Percentiles rank a stretch among this genome's conserved stretches.
Evolutionary conservation across 1,140 invertebrate species (phyloP).

Genomic region (Microplitis demolitor): DNA sequence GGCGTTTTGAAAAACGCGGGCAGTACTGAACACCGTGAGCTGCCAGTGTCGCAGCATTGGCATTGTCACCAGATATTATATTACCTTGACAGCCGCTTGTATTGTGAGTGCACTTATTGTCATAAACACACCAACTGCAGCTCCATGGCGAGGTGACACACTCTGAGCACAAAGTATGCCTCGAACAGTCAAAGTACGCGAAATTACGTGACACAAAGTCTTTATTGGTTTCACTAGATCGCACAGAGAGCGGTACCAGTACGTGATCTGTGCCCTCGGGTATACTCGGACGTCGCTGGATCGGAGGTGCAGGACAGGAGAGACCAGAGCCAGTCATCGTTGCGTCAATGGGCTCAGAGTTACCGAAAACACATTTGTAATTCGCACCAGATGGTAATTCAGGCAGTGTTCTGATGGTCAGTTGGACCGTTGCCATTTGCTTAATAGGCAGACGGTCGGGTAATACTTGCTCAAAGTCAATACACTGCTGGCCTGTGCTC

Average conservation of each 20-base stretch:
- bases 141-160: conserved; percentile 90
- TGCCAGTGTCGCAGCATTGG: conserved; percentile 74
- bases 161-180: conserved; percentile 82
- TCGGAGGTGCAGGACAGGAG: conserved; percentile 82
- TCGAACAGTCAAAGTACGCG: conserved; percentile 92
- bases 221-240: conserved; percentile 91
- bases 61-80: conserved; percentile 80
- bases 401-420: conserved; percentile 88
- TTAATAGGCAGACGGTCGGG: conserved; percentile 89
- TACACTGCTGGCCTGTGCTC: conserved; percentile 90
- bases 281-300: conserved; percentile 79
- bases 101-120: conserved; percentile 92
- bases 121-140: conserved; percentile 96
- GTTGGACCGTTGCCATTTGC: conserved; percentile 81
- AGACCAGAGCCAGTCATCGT: conserved; percentile 79
- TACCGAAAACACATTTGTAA: conserved; percentile 92
- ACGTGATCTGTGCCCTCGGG: conserved; percentile 84
- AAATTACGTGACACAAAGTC: conserved; percentile 94
- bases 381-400: conserved; percentile 86
- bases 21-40: conserved; percentile 79
- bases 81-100: conserved; percentile 75
- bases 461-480: conserved; percentile 91
- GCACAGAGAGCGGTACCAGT: conserved; percentile 87
- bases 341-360: conserved; percentile 84
- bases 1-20: conserved; percentile 75